A percentile compares a stretch with the other conserved stretches of the same genome.
Conservation (phyloP, 2,888 invertebrate species). For the Margaritifera margaritifera region DNA sequence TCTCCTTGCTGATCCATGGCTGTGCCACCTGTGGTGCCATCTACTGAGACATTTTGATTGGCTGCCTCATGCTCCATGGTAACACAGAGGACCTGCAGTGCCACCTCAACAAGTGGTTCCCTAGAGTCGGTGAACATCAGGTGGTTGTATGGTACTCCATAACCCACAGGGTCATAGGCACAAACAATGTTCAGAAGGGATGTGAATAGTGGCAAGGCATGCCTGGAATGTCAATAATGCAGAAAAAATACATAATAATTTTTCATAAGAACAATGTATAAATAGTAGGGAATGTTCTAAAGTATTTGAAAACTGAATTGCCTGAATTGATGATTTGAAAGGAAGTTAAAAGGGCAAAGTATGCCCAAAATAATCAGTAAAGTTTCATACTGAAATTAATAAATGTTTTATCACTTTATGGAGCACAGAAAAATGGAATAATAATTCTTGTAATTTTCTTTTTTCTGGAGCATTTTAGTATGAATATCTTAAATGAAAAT, state of each 20-base stretch:
- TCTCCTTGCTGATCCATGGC: constrained; percentile 65
- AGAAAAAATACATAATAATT: background rate
- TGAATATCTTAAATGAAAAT: no score
- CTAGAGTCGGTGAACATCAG: constrained; percentile 92
- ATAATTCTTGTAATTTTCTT: no score
- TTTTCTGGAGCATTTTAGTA: no score
- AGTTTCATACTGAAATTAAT: no score
- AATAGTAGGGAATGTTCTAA: background rate
- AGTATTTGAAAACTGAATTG: constrained; percentile 1
- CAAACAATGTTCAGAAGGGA: constrained; percentile 97
- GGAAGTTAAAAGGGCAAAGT: no score
- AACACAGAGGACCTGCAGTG: constrained; percentile 82
- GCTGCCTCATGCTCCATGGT: constrained; percentile 90
- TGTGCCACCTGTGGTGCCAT: constrained; percentile 66
- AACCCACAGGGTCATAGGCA: constrained; percentile 98
- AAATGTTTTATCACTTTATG: no score
- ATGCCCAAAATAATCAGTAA: background rate
- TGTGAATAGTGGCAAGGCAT: constrained; percentile 97
- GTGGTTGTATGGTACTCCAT: constrained; percentile 97
- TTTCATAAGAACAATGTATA: background rate
- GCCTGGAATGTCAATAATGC: constrained; percentile 74
- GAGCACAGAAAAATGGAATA: no score
- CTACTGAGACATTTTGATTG: constrained; percentile 60
- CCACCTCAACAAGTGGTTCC: constrained; percentile 90
- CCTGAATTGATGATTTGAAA: background rate